Evolutionary conservation across 2,888 invertebrate genomes (phyloP).

Genomic region (Drosophila borealis): DNA sequence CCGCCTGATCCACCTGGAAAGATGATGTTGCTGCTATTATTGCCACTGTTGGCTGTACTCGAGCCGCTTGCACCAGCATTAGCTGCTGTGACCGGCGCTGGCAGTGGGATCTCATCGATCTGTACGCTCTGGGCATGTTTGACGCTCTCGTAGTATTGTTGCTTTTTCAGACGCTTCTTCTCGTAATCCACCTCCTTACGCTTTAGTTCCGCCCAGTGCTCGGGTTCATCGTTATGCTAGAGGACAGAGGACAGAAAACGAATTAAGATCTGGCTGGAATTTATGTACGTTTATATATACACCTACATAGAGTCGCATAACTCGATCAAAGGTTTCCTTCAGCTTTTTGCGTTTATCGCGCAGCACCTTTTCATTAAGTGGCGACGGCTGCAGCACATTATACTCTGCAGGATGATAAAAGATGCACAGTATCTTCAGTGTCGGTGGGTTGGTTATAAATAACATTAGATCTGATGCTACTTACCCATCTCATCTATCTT

Average conservation of each 20-base stretch:
- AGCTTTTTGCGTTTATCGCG: conserved; percentile 98
- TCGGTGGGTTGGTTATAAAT: background rate
- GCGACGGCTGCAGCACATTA: conserved; percentile 97
- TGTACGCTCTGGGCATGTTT: conserved; percentile 97
- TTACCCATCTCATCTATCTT: conserved; percentile 99
- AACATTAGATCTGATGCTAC: conserved; percentile 43
- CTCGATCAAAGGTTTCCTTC: conserved; percentile 96
- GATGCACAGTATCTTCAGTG: background rate
- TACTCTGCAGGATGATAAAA: conserved; percentile 88
- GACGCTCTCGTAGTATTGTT: conserved; percentile 97
- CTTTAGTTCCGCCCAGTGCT: conserved; percentile 96
- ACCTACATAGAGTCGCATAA: conserved; percentile 97
- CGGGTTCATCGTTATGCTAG: conserved; percentile 97
- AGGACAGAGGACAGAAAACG: background rate
- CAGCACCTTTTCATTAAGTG: conserved; percentile 97
- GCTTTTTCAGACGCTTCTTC: conserved; percentile 92
- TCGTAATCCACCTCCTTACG: conserved; percentile 97
- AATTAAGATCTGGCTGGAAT: conserved; percentile 53
- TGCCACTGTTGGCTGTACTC: conserved; percentile 30
- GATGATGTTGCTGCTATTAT: conserved; percentile 20
- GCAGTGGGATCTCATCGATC: conserved; percentile 97
- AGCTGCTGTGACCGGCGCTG: conserved; percentile 87
- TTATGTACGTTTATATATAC: background rate
- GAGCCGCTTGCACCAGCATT: conserved; percentile 76
- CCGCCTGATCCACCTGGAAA: conserved; percentile 60